phyloP scores from a whole-genome alignment of 2,888 invertebrate genomes.

The Lycaena phlaeas region DNA sequence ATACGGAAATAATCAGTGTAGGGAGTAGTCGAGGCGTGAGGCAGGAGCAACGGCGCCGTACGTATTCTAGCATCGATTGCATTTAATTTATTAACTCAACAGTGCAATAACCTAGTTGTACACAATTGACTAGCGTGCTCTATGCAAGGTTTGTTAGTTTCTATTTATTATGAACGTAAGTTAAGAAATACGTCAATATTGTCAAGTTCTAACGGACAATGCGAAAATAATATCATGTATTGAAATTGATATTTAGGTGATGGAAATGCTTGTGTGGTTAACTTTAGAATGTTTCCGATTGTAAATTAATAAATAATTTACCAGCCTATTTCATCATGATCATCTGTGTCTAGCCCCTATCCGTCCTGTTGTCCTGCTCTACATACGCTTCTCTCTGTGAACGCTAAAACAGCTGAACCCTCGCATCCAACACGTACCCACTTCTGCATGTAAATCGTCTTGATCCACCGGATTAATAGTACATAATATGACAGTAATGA shows the following conservation, averaged over 20 bases:
- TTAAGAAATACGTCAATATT: conserved; percentile 7
- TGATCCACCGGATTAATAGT: too few species aligned
- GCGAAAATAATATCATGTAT: not conserved
- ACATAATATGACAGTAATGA: too few species aligned
- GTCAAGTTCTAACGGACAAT: not conserved
- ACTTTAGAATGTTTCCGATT: too few species aligned
- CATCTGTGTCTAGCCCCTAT: too few species aligned
- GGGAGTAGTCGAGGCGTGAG: conserved; percentile 2
- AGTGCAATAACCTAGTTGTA: conserved; percentile 21
- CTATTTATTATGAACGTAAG: conserved; percentile 26
- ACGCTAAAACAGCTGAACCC: too few species aligned
- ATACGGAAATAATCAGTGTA: conserved; percentile 8
- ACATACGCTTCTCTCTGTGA: too few species aligned
- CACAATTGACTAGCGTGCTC: conserved; percentile 28
- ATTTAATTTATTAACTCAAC: conserved; percentile 27
- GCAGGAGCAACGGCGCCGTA: conserved; percentile 2
- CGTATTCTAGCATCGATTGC: conserved; percentile 27
- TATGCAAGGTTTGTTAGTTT: conserved; percentile 19
- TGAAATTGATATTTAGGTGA: not conserved
- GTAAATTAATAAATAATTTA: too few species aligned
- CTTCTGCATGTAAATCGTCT: too few species aligned
- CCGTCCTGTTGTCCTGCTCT: too few species aligned
- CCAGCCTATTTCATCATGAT: too few species aligned
- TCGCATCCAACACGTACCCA: too few species aligned
- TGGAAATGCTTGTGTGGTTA: too few species aligned